A percentile compares a stretch with the other conserved stretches of the same genome.
phyloP scores from a whole-genome alignment of 2,113 vertebrate species.

The Vulpes vulpes region DNA sequence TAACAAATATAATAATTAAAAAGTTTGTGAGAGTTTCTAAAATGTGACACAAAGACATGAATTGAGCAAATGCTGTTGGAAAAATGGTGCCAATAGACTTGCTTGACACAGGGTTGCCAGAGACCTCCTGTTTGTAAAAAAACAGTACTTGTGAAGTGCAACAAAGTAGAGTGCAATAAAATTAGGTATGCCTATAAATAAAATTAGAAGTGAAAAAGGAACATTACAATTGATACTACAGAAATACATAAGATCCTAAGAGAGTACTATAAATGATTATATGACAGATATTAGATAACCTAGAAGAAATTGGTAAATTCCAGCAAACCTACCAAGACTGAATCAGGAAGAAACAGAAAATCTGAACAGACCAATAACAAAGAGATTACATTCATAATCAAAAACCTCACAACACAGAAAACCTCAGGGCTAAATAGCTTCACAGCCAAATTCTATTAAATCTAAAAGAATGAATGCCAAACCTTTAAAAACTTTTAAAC shows the following conservation, averaged over 20 bases:
- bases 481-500: background rate
- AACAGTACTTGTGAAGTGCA: background rate
- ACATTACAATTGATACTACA: background rate
- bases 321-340: background rate
- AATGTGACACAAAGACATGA: background rate
- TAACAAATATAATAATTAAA: background rate
- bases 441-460: background rate
- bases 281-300: background rate
- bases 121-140: background rate
- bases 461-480: background rate
- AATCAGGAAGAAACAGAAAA: background rate
- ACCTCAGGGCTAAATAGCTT: background rate
- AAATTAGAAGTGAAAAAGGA: background rate
- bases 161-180: background rate
- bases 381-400: background rate
- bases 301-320: background rate
- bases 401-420: background rate
- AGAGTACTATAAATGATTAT: background rate
- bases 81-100: background rate
- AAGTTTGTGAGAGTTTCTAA: background rate
- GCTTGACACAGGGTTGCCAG: background rate
- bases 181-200: background rate
- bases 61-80: background rate
- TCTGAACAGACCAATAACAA: background rate
- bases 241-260: background rate